Conservation (phyloP, 2,888 invertebrate species). For the Tetanocera ferruginea region DNA sequence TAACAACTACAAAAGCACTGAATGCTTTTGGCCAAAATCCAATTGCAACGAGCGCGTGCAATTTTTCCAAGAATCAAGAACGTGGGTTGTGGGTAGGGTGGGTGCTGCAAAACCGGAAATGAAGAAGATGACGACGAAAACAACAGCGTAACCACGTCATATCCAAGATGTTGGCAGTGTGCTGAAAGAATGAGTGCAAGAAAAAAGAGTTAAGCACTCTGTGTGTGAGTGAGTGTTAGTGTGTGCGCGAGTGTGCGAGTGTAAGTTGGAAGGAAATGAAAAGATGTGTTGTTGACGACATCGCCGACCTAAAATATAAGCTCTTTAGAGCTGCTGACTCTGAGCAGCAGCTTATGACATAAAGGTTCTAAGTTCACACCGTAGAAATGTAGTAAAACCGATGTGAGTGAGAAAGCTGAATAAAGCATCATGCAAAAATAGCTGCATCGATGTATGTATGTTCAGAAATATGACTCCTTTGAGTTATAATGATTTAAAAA, state of each 20-base stretch:
- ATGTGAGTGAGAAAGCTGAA: too few species aligned
- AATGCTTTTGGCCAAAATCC: constrained; percentile 20
- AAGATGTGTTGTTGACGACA: background rate
- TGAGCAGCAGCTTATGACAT: constrained; percentile 22
- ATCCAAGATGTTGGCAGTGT: background rate
- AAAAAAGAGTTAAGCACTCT: background rate
- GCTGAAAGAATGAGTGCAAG: background rate
- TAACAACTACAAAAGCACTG: constrained; percentile 10
- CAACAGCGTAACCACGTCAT: background rate
- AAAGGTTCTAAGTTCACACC: constrained; percentile 24
- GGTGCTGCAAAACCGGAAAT: constrained; percentile 1
- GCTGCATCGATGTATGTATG: too few species aligned
- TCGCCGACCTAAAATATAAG: constrained; percentile 36
- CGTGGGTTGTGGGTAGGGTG: background rate
- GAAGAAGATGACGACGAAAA: background rate
- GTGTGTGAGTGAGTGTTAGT: background rate
- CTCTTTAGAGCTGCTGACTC: background rate
- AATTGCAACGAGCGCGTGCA: constrained; percentile 10
- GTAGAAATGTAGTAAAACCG: constrained; percentile 3
- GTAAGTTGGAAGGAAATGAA: background rate
- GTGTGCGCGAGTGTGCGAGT: background rate
- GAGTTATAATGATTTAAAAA: too few species aligned
- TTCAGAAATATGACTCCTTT: too few species aligned
- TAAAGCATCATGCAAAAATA: too few species aligned
- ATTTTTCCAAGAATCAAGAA: background rate